A percentile compares a stretch with the other conserved stretches of the same genome.
phyloP scores from a whole-genome alignment of 2,797 vertebrate species.

The Mareca penelope region DNA sequence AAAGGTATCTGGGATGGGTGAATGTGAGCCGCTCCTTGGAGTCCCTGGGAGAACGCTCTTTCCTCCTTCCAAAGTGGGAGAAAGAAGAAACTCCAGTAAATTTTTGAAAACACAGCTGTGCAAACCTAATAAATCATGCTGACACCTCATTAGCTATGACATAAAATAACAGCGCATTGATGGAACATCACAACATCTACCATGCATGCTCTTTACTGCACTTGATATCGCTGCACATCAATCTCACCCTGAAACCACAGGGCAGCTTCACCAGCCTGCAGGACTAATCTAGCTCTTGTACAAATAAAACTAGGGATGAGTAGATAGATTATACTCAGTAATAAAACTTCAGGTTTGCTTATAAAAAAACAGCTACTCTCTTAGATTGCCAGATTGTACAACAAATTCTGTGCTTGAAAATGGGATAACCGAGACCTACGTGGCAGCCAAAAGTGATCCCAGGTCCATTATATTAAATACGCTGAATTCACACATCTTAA shows the following conservation, averaged over 20 bases:
- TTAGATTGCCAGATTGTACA: background rate
- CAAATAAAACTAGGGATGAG: background rate
- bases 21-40: background rate
- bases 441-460: background rate
- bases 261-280: background rate
- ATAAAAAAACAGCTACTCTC: background rate
- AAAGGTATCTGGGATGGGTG: background rate
- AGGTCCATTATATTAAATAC: background rate
- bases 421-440: background rate
- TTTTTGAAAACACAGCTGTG: slow-evolving; percentile 37
- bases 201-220: background rate
- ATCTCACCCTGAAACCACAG: background rate
- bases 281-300: background rate
- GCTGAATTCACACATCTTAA: background rate
- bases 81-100: slow-evolving; percentile 14
- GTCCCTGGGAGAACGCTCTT: background rate
- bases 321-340: background rate
- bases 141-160: slow-evolving; percentile 52
- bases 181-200: slow-evolving; percentile 19
- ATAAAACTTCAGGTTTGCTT: background rate
- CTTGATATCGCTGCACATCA: background rate
- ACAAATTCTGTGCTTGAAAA: background rate
- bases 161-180: slow-evolving; percentile 8
- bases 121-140: slow-evolving; percentile 49
- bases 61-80: background rate